A percentile compares a stretch with the other conserved stretches of the same genome.
Conservation (phyloP, 1,140 invertebrate genomes). For the Centruroides sculpturatus region DNA sequence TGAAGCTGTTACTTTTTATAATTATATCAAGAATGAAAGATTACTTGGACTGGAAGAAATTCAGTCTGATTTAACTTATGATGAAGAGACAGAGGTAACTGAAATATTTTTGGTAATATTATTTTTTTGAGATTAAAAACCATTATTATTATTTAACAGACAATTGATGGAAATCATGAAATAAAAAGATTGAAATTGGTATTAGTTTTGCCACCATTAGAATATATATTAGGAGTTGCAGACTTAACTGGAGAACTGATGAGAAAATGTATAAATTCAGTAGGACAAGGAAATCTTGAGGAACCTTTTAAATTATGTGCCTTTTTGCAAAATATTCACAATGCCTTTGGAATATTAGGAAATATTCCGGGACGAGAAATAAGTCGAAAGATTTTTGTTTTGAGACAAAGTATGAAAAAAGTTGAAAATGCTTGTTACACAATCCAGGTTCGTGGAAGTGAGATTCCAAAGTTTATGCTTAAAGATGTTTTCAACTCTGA, state of each 20-base stretch:
- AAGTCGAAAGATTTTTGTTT: constrained; percentile 48
- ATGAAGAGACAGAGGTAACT: not conserved
- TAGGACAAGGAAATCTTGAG: constrained; percentile 57
- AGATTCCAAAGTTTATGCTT: constrained; percentile 52
- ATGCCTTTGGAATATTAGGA: constrained; percentile 42
- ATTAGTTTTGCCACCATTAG: constrained; percentile 38
- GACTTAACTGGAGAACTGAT: constrained; percentile 83
- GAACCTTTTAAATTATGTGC: constrained; percentile 55
- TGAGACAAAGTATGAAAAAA: constrained; percentile 58
- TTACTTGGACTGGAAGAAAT: constrained; percentile 35
- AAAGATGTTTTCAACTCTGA: constrained; percentile 34
- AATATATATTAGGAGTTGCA: constrained; percentile 68
- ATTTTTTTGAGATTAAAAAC: too few species aligned
- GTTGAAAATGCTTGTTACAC: constrained; percentile 75
- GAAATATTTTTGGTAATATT: too few species aligned
- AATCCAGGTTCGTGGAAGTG: constrained; percentile 59
- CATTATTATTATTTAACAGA: constrained; percentile 27
- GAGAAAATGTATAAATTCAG: constrained; percentile 69
- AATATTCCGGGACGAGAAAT: constrained; percentile 46
- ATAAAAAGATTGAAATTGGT: not conserved
- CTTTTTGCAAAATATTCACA: constrained; percentile 54
- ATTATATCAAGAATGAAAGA: constrained; percentile 40
- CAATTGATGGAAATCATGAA: not conserved
- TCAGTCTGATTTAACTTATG: constrained; percentile 16
- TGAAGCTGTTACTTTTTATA: constrained; percentile 63